Conservation (phyloP, 2,888 invertebrate genomes). For the Drosophila subquinaria region DNA sequence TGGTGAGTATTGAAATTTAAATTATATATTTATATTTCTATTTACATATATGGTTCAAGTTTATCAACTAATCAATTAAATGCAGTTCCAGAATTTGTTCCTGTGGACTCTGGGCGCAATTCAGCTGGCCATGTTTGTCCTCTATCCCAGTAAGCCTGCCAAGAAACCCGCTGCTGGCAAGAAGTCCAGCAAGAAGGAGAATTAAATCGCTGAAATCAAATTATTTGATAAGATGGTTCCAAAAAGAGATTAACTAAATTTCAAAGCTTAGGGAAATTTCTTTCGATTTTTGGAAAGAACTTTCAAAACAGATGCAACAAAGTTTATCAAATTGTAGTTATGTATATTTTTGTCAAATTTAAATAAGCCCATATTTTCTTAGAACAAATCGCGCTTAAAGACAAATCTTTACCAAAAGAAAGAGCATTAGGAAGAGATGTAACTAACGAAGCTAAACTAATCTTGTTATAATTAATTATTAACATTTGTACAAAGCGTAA, state of each 20-base stretch:
- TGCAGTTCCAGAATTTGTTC: slow-evolving; percentile 91
- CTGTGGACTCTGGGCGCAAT: slow-evolving; percentile 87
- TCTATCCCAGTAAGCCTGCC: slow-evolving; percentile 88
- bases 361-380: slow-evolving; percentile 50
- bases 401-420: slow-evolving; percentile 15
- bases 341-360: slow-evolving; percentile 35
- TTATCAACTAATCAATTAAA: slow-evolving; percentile 65
- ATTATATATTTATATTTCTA: background rate
- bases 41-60: background rate
- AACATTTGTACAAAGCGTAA: slow-evolving; percentile 58
- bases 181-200: slow-evolving; percentile 75
- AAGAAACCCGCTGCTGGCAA: slow-evolving; percentile 43
- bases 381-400: slow-evolving; percentile 52
- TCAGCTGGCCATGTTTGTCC: slow-evolving; percentile 89
- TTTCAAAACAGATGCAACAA: slow-evolving; percentile 4
- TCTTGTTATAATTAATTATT: slow-evolving; percentile 38
- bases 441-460: slow-evolving; percentile 47
- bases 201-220: slow-evolving; percentile 41
- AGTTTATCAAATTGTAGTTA: slow-evolving; percentile 36
- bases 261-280: background rate
- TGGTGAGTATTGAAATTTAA: slow-evolving; percentile 67
- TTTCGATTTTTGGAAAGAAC: slow-evolving; percentile 7
- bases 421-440: slow-evolving; percentile 21
- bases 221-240: slow-evolving; percentile 24
- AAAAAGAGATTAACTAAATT: slow-evolving; percentile 1